These are phyloP conservation scores for Zaprionus taronus DNA, from an alignment of 1,140 invertebrate species.

Conservation along the genomic window DNA sequence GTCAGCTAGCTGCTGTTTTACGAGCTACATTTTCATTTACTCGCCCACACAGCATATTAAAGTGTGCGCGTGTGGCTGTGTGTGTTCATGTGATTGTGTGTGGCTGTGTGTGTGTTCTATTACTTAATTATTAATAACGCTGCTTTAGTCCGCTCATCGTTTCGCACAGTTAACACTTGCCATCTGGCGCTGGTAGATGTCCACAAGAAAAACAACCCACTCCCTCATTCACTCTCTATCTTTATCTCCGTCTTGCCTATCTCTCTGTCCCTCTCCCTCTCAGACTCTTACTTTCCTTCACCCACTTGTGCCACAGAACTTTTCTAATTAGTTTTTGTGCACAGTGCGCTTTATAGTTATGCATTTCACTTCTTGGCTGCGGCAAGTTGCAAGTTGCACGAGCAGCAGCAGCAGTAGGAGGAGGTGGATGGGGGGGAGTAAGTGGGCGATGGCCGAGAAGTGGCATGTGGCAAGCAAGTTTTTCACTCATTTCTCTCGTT, in stretches of 20 bases:
- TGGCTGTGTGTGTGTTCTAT: constrained; percentile 37
- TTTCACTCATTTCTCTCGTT: constrained; percentile 15
- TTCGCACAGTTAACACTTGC: constrained; percentile 30
- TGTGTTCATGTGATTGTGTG: not conserved
- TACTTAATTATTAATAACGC: constrained; percentile 57
- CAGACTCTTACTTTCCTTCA: not conserved
- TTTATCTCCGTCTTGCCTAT: not conserved
- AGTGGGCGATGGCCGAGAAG: too few relatives aligned
- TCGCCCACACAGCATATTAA: constrained; percentile 32
- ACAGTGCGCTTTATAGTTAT: constrained; percentile 52
- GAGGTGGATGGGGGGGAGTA: too few relatives aligned
- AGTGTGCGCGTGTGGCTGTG: constrained; percentile 6
- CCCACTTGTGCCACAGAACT: constrained; percentile 34
- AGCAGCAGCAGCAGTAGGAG: not conserved
- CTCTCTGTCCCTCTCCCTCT: not conserved
- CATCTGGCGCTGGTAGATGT: constrained; percentile 31
- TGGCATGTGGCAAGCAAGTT: constrained; percentile 22
- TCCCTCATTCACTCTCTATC: not conserved
- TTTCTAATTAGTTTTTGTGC: constrained; percentile 57
- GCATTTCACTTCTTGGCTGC: constrained; percentile 45
- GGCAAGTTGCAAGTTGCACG: constrained; percentile 36
- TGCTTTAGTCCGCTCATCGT: constrained; percentile 35
- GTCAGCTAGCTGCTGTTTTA: constrained; percentile 32
- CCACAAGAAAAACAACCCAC: constrained; percentile 44
- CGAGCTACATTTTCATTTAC: constrained; percentile 37